These are phyloP conservation scores for Eupsilia transversa DNA, from an alignment of 2,888 invertebrate genomes.

Conservation along the genomic window DNA sequence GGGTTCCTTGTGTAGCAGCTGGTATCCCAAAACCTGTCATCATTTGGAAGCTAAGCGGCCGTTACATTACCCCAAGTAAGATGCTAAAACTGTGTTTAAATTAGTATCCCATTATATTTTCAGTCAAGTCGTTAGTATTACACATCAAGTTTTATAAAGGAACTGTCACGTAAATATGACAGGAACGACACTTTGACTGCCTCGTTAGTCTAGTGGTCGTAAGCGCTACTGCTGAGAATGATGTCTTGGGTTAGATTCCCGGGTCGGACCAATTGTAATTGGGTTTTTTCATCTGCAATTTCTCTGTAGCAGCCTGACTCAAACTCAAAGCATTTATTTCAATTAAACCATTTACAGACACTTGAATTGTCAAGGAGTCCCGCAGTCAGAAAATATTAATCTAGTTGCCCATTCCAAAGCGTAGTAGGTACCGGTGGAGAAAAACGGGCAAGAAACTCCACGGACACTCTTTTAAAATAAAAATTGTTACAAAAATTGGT, in stretches of 20 bases:
- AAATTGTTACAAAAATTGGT: too few relatives aligned
- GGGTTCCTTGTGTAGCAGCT: conserved; percentile 44
- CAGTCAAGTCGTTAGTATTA: too few relatives aligned
- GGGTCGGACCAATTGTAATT: background rate
- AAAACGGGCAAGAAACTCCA: too few relatives aligned
- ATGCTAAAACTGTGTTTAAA: background rate
- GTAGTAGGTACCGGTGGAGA: too few relatives aligned
- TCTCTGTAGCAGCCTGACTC: too few relatives aligned
- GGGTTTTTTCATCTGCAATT: background rate
- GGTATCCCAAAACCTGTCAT: conserved; percentile 54
- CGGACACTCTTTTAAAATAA: too few relatives aligned
- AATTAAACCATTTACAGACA: too few relatives aligned
- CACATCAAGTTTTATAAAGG: background rate
- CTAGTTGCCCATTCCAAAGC: too few relatives aligned
- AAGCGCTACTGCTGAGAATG: background rate
- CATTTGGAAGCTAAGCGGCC: conserved; percentile 44
- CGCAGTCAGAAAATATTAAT: too few relatives aligned
- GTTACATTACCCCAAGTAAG: conserved; percentile 38
- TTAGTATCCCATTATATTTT: background rate
- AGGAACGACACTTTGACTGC: background rate
- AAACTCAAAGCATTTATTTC: too few relatives aligned
- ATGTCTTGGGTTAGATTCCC: background rate
- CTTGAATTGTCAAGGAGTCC: too few relatives aligned
- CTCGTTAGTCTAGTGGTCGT: background rate
- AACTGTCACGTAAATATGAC: background rate